Base-by-base conservation (phyloP, 2,888 invertebrate species). In the Rhaphigaster nebulosa region DNA sequence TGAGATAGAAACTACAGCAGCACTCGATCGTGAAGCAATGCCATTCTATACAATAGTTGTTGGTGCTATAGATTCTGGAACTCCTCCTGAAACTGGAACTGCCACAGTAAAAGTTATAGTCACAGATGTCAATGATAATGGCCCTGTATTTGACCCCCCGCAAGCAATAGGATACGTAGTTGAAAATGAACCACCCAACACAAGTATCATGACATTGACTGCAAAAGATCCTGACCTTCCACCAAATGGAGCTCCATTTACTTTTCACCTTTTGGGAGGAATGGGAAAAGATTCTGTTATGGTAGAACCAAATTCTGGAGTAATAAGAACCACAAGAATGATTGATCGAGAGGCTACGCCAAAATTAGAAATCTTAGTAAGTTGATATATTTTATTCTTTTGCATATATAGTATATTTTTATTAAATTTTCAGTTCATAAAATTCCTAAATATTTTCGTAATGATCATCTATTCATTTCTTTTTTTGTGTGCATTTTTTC, bases 91-190 rank as follows among this genome's bases (percentile, higher is more conserved):
- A 94, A 98, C 98, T 87, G 98, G 98, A n/a, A 97, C 97, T 0
- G 95, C 98, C 0, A 96, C 96, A 0, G 97, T 99, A 0, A 96
- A 96, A 93, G 96, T 99, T 90, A 95, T 96, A 45, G 93, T 99
- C 1, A 95, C 95, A 18, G 98, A 99, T 93, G 95, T 98, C n/a
- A 99, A 99, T 93, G 98, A 99, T 93, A 98, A 98, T 93, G 98
- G 97, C 0, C 99, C 98, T 0, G 94, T 96, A 60, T 98, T 99
- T 93, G 96, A 97, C 92, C 95, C 96, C 0, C 94, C 95, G 1
- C 96, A 95, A 92, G 95, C 97, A 38, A 94, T 96, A 80, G 98
- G 98, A 0, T 96, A 96, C 92, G 96, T 99, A 0, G 95, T 96
- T 91, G 99, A 99, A 94, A 98, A 98, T 93, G 97, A 98, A 93